Evolutionary conservation across 2,113 vertebrate species (phyloP), one percentile per base, ranked within the genome.

Genomic region (Poeciliopsis retropinna): DNA sequence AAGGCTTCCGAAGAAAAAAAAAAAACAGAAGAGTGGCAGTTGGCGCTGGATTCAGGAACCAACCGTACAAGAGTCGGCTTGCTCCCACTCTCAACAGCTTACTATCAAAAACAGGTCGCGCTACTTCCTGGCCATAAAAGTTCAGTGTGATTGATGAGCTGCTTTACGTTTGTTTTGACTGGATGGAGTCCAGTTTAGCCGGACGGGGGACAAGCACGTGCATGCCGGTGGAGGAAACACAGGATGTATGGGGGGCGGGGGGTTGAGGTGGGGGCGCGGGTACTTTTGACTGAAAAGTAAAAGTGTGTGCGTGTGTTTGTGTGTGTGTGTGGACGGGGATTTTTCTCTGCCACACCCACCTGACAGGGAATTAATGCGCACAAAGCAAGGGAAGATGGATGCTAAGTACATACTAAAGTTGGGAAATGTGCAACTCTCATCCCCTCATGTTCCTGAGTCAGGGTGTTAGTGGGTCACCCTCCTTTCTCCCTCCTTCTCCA

Each of bases 101-200:
- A 72, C 89, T 72, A 88, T 87, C 83, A 84, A 78, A 89, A 92
- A 92, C 89, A 87, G 91, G 91, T 92, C 77, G 77, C 6, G 70
- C 87, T 85, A 75, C 92, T 93, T 93, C 92, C 92, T 86, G 88
- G 78, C 88, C 82, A 82, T 88, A 86, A 90, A 70, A 47, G 85
- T 60, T 47, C 12, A 1, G 54, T 39, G 90, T 92, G 89, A 93
- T 89, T 93, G 90, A 91, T 82, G 87, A 88, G 70, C 87, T 72
- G 86, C 89, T 88, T 92, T 71, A 88, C 85, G 89, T 88, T 92
- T 93, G 92, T 91, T 93, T 90, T 88, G 88, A 86, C 89, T 93
- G 91, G 91, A 88, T 72, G 79, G 7, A 62, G 83, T 87, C 90
- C 91, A 92, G 84, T 80, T 87, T 67, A 64, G 80, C 78, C 63